These are phyloP conservation scores for Nycticryphes semicollaris DNA, from an alignment of 2,113 vertebrate genomes.

Conservation along the genomic window DNA sequence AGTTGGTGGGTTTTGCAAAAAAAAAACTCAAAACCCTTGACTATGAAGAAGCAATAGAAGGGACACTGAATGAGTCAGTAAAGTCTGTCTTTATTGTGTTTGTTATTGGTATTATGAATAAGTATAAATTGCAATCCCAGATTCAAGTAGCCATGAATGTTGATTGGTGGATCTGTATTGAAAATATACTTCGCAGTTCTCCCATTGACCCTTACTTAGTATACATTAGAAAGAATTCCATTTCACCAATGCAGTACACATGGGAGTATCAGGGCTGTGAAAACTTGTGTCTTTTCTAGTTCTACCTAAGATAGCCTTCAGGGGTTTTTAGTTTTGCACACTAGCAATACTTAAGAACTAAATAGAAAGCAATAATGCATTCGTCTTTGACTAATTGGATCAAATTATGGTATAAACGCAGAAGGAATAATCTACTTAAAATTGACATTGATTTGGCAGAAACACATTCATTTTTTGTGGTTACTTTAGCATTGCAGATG, in stretches of 20 bases:
- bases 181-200: not conserved
- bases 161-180: not conserved
- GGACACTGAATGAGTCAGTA: not conserved
- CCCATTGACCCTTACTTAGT: not conserved
- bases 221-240: not conserved
- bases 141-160: not conserved
- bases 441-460: slow-evolving; percentile 66
- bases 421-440: slow-evolving; percentile 58
- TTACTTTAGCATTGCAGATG: slow-evolving; percentile 71
- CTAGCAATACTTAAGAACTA: not conserved
- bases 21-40: not conserved
- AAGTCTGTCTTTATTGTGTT: not conserved
- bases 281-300: not conserved
- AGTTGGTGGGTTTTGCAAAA: not conserved
- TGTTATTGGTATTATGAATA: not conserved
- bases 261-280: not conserved
- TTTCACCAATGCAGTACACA: not conserved
- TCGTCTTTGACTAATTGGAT: slow-evolving; percentile 53
- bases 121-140: not conserved
- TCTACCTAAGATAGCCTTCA: not conserved
- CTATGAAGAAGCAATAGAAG: not conserved
- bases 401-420: slow-evolving; percentile 40
- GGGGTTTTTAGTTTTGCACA: not conserved
- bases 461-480: slow-evolving; percentile 15
- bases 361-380: not conserved